Evolutionary conservation across 1,140 invertebrate species (phyloP).

Genomic region (Bemisia tabaci): DNA sequence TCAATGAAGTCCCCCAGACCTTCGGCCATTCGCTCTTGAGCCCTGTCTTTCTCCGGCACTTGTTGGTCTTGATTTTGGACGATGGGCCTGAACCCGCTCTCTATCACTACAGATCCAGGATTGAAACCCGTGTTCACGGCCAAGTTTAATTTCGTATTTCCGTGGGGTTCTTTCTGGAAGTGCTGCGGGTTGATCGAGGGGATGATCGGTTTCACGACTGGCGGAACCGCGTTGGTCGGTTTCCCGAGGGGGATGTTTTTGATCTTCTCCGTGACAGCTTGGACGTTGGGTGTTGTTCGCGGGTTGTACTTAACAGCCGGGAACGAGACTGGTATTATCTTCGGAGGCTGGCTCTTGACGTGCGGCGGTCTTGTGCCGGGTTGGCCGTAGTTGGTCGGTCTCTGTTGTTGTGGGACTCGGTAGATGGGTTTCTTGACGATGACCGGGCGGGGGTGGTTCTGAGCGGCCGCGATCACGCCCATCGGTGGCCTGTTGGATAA

Average conservation of each 20-base stretch:
- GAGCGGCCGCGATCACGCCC: not conserved
- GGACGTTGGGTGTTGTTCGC: not conserved
- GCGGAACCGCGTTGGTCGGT: conserved; percentile 12
- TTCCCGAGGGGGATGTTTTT: conserved; percentile 9
- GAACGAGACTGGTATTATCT: conserved; percentile 1
- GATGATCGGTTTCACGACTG: not conserved
- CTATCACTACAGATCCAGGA: conserved; percentile 61
- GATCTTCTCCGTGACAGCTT: conserved; percentile 10
- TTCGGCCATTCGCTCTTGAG: conserved; percentile 36
- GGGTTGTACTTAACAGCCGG: not conserved
- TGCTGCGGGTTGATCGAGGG: not conserved
- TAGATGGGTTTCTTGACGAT: conserved; percentile 1
- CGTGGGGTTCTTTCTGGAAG: not conserved
- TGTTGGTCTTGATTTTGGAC: conserved; percentile 37
- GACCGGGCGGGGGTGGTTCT: not conserved
- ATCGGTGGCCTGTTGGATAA: conserved; percentile 1
- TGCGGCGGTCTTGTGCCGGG: not conserved
- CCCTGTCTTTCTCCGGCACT: conserved; percentile 23
- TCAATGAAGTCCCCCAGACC: conserved; percentile 30
- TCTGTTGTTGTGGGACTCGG: not conserved
- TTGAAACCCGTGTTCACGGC: conserved; percentile 60
- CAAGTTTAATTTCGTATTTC: conserved; percentile 4
- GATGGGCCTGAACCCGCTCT: conserved; percentile 69
- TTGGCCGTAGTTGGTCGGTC: not conserved
- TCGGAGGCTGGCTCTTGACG: not conserved